Conservation (phyloP, 2,888 invertebrate species). For the Lasiommata megera region DNA sequence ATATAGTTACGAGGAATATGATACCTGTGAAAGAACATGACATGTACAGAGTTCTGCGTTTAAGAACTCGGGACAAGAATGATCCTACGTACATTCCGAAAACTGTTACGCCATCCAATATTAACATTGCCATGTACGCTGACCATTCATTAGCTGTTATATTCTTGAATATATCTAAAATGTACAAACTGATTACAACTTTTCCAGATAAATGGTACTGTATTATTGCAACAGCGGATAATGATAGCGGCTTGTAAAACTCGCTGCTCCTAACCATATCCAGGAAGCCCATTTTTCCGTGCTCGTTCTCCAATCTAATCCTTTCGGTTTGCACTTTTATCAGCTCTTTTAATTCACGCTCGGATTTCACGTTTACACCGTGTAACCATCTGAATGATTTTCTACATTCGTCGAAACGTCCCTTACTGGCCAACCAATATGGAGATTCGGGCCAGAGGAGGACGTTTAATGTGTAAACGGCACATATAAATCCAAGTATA, state of each 20-base stretch:
- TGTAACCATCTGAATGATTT: slow-evolving; percentile 47
- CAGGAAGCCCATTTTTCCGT: slow-evolving; percentile 14
- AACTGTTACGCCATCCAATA: slow-evolving; percentile 59
- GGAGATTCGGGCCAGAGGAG: slow-evolving; percentile 36
- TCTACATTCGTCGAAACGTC: slow-evolving; percentile 48
- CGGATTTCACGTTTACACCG: slow-evolving; percentile 41
- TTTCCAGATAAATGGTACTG: slow-evolving; percentile 54
- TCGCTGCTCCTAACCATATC: slow-evolving; percentile 40
- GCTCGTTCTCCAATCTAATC: background rate
- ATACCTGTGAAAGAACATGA: slow-evolving; percentile 46
- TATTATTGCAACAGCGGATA: slow-evolving; percentile 44
- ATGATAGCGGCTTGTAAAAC: slow-evolving; percentile 48
- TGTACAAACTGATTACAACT: slow-evolving; percentile 49
- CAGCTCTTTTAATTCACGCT: background rate
- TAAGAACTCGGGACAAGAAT: slow-evolving; percentile 33
- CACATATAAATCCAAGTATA: slow-evolving; percentile 29
- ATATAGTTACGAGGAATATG: slow-evolving; percentile 47
- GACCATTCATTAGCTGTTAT: slow-evolving; percentile 49
- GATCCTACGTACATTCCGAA: slow-evolving; percentile 39
- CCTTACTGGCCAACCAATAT: slow-evolving; percentile 52
- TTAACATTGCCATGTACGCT: slow-evolving; percentile 55
- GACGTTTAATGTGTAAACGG: slow-evolving; percentile 18
- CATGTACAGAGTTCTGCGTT: slow-evolving; percentile 46
- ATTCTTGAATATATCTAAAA: slow-evolving; percentile 49
- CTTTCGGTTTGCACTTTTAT: slow-evolving; percentile 5